phyloP scores from a whole-genome alignment of 2,797 vertebrate species.

The Melanogrammus aeglefinus region DNA sequence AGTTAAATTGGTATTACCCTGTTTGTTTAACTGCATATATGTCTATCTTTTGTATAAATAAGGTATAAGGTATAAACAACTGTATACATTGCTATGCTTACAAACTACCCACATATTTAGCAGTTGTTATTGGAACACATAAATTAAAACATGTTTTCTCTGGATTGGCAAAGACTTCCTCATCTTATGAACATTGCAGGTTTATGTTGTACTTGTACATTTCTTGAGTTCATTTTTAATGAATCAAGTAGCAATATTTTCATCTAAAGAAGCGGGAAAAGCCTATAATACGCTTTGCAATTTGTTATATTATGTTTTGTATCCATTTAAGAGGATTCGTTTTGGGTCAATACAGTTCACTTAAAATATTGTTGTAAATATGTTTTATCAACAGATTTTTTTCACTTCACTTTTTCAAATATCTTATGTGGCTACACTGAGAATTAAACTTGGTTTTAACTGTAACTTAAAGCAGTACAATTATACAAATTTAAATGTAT shows the following conservation, averaged over 20 bases:
- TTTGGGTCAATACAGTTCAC: background rate
- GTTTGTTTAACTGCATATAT: background rate
- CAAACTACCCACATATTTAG: background rate
- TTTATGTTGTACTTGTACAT: background rate
- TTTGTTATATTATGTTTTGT: background rate
- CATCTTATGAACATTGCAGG: background rate
- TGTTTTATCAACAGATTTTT: background rate
- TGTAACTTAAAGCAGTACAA: background rate
- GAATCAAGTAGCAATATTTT: background rate
- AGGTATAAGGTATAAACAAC: background rate
- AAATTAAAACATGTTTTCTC: background rate
- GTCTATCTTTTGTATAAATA: background rate
- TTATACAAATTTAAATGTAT: background rate
- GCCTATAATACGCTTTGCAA: background rate
- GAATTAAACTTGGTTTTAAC: background rate
- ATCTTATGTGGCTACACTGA: background rate
- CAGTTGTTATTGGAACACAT: background rate
- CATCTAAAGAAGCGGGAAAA: background rate
- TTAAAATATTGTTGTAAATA: background rate
- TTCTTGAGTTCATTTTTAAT: background rate
- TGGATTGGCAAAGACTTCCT: background rate
- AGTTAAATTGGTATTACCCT: background rate
- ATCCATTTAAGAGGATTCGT: background rate
- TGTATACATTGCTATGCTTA: background rate
- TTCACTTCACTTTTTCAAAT: background rate